Evolutionary conservation across 2,797 vertebrate species (phyloP).

Genomic region (Hephaestus fuliginosus): DNA sequence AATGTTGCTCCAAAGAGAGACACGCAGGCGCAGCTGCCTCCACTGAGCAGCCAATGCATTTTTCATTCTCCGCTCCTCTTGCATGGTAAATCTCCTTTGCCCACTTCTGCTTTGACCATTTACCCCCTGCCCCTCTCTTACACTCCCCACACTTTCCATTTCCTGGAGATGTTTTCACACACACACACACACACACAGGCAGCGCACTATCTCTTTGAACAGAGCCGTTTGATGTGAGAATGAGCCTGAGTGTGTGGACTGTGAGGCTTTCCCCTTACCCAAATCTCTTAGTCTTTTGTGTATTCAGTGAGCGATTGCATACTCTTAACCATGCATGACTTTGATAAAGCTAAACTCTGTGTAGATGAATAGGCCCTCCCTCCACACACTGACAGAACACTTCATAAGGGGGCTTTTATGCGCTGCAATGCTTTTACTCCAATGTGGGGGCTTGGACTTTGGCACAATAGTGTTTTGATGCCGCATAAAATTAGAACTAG

Average conservation of each 20-base stretch:
- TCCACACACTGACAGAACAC: slow-evolving; percentile 36
- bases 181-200: neutral
- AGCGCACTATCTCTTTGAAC: slow-evolving; percentile 54
- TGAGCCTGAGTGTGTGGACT: slow-evolving; percentile 28
- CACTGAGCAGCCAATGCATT: slow-evolving; percentile 24
- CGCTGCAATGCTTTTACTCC: slow-evolving; percentile 33
- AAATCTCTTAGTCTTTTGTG: slow-evolving; percentile 66
- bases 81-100: slow-evolving; percentile 43
- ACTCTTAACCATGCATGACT: slow-evolving; percentile 69
- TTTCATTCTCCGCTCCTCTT: slow-evolving; percentile 34
- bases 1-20: slow-evolving; percentile 28
- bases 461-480: slow-evolving; percentile 62
- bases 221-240: slow-evolving; percentile 66
- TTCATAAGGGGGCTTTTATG: slow-evolving; percentile 57
- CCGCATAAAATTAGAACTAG: slow-evolving; percentile 53
- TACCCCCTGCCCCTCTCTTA: slow-evolving; percentile 33
- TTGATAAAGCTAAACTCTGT: slow-evolving; percentile 72
- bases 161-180: slow-evolving; percentile 59
- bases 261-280: slow-evolving; percentile 34
- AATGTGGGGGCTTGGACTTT: slow-evolving; percentile 25
- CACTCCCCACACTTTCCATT: slow-evolving; percentile 37
- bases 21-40: neutral
- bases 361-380: slow-evolving; percentile 65
- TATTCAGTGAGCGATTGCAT: slow-evolving; percentile 62
- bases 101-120: slow-evolving; percentile 45